phyloP scores from a whole-genome alignment of 2,113 vertebrate genomes.

The Hippolais icterina region DNA sequence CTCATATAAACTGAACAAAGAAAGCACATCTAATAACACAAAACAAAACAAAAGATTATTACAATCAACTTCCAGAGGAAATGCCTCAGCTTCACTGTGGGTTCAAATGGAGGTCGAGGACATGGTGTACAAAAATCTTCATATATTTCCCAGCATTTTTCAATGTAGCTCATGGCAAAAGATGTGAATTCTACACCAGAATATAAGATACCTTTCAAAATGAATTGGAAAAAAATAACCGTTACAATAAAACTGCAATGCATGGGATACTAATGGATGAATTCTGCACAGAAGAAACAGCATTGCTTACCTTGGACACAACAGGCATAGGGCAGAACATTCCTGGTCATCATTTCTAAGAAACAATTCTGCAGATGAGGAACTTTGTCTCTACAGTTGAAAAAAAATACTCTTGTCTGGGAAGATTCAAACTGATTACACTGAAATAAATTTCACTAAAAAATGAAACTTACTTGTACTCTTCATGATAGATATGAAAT shows the following conservation, averaged over 20 bases:
- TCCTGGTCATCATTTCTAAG: constrained; percentile 78
- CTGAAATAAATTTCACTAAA: neutral
- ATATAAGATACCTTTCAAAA: constrained; percentile 80
- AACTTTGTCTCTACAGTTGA: constrained; percentile 68
- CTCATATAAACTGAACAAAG: neutral
- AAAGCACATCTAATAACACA: neutral
- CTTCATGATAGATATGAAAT: constrained; percentile 78
- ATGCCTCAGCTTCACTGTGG: constrained; percentile 79
- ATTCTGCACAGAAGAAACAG: neutral
- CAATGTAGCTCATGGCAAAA: constrained; percentile 63
- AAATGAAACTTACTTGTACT: constrained; percentile 77
- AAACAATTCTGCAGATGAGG: constrained; percentile 80
- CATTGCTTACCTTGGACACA: constrained; percentile 77
- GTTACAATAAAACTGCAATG: neutral
- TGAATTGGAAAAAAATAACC: neutral
- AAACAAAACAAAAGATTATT: neutral
- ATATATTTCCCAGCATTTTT: constrained; percentile 84
- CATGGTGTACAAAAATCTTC: constrained; percentile 46
- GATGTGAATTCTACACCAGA: constrained; percentile 22
- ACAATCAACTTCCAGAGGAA: constrained; percentile 90
- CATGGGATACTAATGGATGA: neutral
- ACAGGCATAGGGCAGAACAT: constrained; percentile 81
- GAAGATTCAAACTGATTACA: neutral
- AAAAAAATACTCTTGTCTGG: neutral
- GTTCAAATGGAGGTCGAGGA: constrained; percentile 27